These are phyloP conservation scores for Panthera leo DNA, from an alignment of 2,113 vertebrate genomes.

Conservation along the genomic window DNA sequence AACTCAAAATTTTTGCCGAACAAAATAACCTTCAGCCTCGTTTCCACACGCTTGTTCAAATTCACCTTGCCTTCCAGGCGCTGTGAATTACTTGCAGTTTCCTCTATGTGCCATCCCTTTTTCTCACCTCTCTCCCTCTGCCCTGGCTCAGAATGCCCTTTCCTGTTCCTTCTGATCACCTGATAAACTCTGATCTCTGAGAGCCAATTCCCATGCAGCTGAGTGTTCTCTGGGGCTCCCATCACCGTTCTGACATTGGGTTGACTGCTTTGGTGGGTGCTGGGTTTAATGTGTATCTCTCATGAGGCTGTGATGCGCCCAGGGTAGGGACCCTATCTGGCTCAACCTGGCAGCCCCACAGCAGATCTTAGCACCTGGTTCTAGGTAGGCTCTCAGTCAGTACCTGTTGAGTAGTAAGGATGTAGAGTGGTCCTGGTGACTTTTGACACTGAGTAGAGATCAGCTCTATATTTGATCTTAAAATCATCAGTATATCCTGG, in stretches of 20 bases:
- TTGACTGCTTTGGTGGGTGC: not conserved
- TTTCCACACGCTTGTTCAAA: not conserved
- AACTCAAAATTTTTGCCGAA: not conserved
- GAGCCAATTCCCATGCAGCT: not conserved
- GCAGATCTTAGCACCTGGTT: not conserved
- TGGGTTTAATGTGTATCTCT: not conserved
- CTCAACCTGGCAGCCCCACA: not conserved
- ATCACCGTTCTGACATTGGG: rapidly evolving
- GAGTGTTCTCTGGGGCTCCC: no score
- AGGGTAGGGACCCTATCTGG: not conserved
- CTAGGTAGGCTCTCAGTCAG: not conserved
- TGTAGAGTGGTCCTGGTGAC: not conserved
- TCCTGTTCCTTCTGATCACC: not conserved
- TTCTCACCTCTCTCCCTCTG: not conserved
- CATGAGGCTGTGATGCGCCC: not conserved
- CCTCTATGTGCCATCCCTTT: not conserved
- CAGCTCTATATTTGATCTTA: not conserved
- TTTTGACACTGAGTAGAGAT: not conserved
- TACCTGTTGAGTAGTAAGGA: not conserved
- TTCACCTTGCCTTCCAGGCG: not conserved
- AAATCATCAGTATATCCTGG: not conserved
- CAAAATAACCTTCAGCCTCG: not conserved
- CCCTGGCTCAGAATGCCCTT: not conserved
- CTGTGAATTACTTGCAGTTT: not conserved
- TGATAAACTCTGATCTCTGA: not conserved